These are phyloP conservation scores for Alsophila aescularia DNA, from an alignment of 2,888 invertebrate genomes.

Conservation along the genomic window DNA sequence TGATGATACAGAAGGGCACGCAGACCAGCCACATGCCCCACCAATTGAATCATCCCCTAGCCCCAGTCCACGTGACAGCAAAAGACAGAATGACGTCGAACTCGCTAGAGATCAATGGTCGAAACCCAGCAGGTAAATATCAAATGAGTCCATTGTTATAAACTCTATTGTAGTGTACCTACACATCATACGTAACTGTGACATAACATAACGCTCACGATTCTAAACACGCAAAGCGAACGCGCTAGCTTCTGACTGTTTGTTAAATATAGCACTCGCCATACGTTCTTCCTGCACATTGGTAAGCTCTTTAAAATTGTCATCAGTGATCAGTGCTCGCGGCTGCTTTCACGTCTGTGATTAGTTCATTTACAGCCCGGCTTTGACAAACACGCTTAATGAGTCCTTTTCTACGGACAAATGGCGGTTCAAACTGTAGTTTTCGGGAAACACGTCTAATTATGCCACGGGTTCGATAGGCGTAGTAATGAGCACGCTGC, in stretches of 20 bases:
- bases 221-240: slow-evolving; percentile 77
- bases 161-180: slow-evolving; percentile 38
- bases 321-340: slow-evolving; percentile 81
- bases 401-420: slow-evolving; percentile 56
- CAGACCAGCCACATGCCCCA: slow-evolving; percentile 52
- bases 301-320: slow-evolving; percentile 82
- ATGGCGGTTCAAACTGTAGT: slow-evolving; percentile 49
- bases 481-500: slow-evolving; percentile 77
- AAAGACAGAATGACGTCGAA: slow-evolving; percentile 57
- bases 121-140: slow-evolving; percentile 78
- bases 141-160: slow-evolving; percentile 31
- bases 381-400: slow-evolving; percentile 70
- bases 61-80: slow-evolving; percentile 65
- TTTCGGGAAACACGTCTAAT: slow-evolving; percentile 51
- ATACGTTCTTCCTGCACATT: slow-evolving; percentile 77
- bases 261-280: slow-evolving; percentile 78
- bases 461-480: slow-evolving; percentile 62
- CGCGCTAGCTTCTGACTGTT: slow-evolving; percentile 75
- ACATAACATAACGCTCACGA: slow-evolving; percentile 75
- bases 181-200: slow-evolving; percentile 59
- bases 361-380: slow-evolving; percentile 74
- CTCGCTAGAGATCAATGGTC: slow-evolving; percentile 71
- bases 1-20: slow-evolving; percentile 60
- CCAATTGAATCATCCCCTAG: slow-evolving; percentile 76
- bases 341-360: slow-evolving; percentile 77